These are phyloP conservation scores for Magallana gigas DNA, from an alignment of 1,140 invertebrate genomes.

Conservation along the genomic window DNA sequence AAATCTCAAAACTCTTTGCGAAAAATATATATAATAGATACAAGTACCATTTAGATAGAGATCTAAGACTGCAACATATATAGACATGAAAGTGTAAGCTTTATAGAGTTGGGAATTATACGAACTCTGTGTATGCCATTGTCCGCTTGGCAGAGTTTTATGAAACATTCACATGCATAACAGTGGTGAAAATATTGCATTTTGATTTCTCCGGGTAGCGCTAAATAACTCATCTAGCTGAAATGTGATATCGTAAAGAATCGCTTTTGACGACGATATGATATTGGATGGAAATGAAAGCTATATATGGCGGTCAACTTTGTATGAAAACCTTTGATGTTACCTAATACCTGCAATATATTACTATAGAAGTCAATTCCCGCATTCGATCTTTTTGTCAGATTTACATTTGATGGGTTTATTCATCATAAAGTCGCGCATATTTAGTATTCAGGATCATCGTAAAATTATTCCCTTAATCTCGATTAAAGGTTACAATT, in stretches of 20 bases:
- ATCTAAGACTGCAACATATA: too few species aligned
- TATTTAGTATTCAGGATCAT: constrained; percentile 21
- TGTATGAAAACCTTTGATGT: constrained; percentile 9
- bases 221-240: constrained; percentile 6
- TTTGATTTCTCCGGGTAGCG: constrained; percentile 8
- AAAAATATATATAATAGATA: too few species aligned
- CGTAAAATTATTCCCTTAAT: constrained; percentile 32
- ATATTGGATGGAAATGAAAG: constrained; percentile 28
- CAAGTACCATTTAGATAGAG: too few species aligned
- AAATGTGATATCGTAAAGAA: constrained; percentile 31
- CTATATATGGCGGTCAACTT: constrained; percentile 9
- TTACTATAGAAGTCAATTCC: constrained; percentile 20
- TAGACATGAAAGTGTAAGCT: too few species aligned
- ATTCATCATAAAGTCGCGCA: constrained; percentile 22
- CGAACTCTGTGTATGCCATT: not conserved
- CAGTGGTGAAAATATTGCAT: constrained; percentile 3
- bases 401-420: constrained; percentile 27
- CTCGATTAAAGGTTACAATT: not conserved
- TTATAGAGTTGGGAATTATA: too few species aligned
- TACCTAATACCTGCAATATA: constrained; percentile 34
- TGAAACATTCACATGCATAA: constrained; percentile 22
- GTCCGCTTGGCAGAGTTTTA: not conserved
- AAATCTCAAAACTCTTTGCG: too few species aligned
- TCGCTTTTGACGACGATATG: not conserved
- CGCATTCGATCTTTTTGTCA: constrained; percentile 29